Base-by-base conservation (phyloP, 53 echinoderm and acorn worm species). In the Hippasteria phrygiana region DNA sequence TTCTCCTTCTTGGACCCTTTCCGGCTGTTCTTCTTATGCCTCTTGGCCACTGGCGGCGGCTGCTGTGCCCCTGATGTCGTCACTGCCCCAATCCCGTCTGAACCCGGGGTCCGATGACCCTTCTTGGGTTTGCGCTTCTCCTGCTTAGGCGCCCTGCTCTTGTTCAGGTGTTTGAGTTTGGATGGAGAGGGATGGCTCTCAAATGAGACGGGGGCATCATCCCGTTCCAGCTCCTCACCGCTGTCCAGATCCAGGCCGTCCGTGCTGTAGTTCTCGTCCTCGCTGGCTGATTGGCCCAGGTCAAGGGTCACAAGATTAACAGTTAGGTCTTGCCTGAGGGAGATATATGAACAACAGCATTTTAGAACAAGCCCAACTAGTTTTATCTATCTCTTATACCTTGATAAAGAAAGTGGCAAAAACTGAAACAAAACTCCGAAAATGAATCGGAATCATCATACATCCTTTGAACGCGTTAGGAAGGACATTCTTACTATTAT, bases 231-330 rank as follows among this genome's bases (percentile, higher is more conserved):
- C 62, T 94, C 94, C 35, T 99, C 95, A 4, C 94, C 32, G 78
- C 94, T 92, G 35, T 81, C 88, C 1, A 80, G 56, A 29, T 96
- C 91, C 66, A 92, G 77, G 38, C 93, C 93, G 37, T 95, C 97
- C 4, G 95, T 90, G 71, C 99, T 94, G 85, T 83, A 92, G 84
- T 89, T 93, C 43, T 95, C 98, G 13, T 97, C 97, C 26, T 99
- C 96, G 42, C 93, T 94, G 20, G 70, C 94, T 22, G 91, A 84
- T 42, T 87, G 88, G 12, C 82, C 84, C 3, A 96, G 83, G 64
- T 99, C 93, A 27, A 99, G 91, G 56, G 90, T 83, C 39, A 93
- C 92, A 2, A 99, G 90, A 62, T 94, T 90, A 24, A 93, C 92
- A 5, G 99, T 96, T 1, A 99, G 88, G 43, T 94, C 92, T 91